phyloP scores from a whole-genome alignment of 2,113 vertebrate species.

The Pedetes capensis region DNA sequence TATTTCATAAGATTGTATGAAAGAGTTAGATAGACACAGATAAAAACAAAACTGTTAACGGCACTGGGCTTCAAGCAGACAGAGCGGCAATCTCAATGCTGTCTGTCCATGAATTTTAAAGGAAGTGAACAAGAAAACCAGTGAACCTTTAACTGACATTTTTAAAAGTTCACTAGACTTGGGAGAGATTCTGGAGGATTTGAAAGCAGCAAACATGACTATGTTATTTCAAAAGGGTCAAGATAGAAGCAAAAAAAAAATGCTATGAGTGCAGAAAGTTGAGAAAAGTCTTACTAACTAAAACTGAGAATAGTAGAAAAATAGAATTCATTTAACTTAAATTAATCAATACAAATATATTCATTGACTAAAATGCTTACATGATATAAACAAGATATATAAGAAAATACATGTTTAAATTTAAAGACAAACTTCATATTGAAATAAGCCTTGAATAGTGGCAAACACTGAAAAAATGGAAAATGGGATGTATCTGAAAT shows the following conservation, averaged over 20 bases:
- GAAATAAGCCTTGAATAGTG: neutral
- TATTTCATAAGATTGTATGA: conserved; percentile 27
- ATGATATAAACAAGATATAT: neutral
- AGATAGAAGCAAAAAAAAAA: conserved; percentile 40
- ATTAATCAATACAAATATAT: neutral
- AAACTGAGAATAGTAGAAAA: conserved; percentile 3
- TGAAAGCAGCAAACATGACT: conserved; percentile 80
- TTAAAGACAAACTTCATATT: neutral
- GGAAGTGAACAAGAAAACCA: conserved; percentile 78
- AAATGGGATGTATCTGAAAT: neutral
- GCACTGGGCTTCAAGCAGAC: conserved; percentile 18
- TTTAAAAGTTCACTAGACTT: conserved; percentile 83
- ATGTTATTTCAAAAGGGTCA: conserved; percentile 77
- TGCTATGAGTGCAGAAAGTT: neutral
- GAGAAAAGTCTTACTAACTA: conserved; percentile 25
- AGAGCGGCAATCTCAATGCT: conserved; percentile 28
- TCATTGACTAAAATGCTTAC: neutral
- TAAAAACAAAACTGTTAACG: conserved; percentile 56
- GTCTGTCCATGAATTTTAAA: conserved; percentile 78
- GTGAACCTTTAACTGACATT: conserved; percentile 84
- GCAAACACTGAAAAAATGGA: neutral
- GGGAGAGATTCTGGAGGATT: conserved; percentile 78
- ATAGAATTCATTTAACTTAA: conserved; percentile 13
- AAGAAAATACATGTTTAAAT: neutral
- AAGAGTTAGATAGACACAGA: conserved; percentile 50